These are phyloP conservation scores for Drosophila ficusphila DNA, from an alignment of 1,140 invertebrate genomes.

Conservation along the genomic window DNA sequence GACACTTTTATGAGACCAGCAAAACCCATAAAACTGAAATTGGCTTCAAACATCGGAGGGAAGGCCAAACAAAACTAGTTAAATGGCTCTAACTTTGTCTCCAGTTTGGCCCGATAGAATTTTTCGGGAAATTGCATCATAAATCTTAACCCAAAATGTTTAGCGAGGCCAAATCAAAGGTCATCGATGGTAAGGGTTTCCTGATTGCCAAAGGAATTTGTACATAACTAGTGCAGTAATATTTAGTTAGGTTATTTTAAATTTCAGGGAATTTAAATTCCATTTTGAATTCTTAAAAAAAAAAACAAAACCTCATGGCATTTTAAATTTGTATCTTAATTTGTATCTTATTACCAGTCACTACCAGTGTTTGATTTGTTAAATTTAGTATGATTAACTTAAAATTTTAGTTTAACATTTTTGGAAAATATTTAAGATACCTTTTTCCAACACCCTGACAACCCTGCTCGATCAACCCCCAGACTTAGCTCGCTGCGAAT, in stretches of 20 bases:
- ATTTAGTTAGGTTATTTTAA: too few relatives aligned
- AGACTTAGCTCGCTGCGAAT: constrained; percentile 18
- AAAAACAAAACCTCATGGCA: too few relatives aligned
- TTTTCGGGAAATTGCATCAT: constrained; percentile 68
- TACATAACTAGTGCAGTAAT: background rate
- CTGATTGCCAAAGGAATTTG: background rate
- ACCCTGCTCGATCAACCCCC: constrained; percentile 25
- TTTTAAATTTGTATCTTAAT: too few relatives aligned
- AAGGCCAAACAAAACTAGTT: constrained; percentile 57
- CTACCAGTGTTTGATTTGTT: too few relatives aligned
- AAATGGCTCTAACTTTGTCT: constrained; percentile 43
- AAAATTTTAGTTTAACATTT: too few relatives aligned
- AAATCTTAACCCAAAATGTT: constrained; percentile 68
- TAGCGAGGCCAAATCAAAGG: constrained; percentile 41
- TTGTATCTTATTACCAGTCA: too few relatives aligned
- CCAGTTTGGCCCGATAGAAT: constrained; percentile 31
- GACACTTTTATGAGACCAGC: constrained; percentile 78
- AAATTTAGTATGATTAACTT: too few relatives aligned
- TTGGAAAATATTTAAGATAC: background rate
- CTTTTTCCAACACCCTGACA: constrained; percentile 2
- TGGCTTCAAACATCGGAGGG: constrained; percentile 39
- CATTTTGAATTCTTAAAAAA: too few relatives aligned
- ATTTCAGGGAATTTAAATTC: too few relatives aligned
- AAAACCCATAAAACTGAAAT: constrained; percentile 68
- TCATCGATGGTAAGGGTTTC: constrained; percentile 19